Percentiles rank a stretch among this genome's conserved stretches.
Conservation (phyloP, 2,797 vertebrate genomes). For the Pseudomugil tenellus region DNA sequence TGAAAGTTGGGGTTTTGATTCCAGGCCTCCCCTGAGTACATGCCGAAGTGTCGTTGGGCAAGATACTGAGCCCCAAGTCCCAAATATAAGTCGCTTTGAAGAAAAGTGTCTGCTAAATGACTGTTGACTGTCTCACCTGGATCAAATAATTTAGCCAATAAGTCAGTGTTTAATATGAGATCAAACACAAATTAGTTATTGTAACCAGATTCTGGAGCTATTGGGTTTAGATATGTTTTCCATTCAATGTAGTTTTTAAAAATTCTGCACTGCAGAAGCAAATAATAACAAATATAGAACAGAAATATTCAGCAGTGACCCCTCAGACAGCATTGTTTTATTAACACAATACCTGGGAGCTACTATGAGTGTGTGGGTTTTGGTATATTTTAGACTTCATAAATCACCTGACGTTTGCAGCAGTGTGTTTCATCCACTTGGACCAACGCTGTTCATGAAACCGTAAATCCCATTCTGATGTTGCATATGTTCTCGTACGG, state of each 20-base stretch:
- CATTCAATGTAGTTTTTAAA: neutral
- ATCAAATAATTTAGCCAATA: neutral
- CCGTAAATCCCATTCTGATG: constrained; percentile 41
- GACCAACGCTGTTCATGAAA: constrained; percentile 36
- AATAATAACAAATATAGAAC: neutral
- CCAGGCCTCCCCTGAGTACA: too few relatives aligned
- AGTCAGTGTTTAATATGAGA: neutral
- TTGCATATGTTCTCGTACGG: constrained; percentile 37
- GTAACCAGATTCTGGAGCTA: too few relatives aligned
- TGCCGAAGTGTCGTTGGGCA: too few relatives aligned
- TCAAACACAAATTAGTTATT: too few relatives aligned
- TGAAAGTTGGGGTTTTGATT: too few relatives aligned
- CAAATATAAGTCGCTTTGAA: too few relatives aligned
- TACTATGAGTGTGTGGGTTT: neutral
- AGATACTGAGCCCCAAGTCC: too few relatives aligned
- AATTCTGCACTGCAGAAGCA: neutral
- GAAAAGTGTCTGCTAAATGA: too few relatives aligned
- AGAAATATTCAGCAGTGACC: constrained; percentile 13
- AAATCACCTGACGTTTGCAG: constrained; percentile 25
- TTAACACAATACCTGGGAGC: constrained; percentile 10
- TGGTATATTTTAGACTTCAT: constrained; percentile 8
- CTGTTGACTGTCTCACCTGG: too few relatives aligned
- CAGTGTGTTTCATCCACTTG: constrained; percentile 28
- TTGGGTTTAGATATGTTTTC: neutral
- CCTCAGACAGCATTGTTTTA: constrained; percentile 3